Evolutionary conservation across 1,140 invertebrate species (phyloP), one percentile per base, ranked within the genome.

Genomic region (Teleopsis dalmanni): DNA sequence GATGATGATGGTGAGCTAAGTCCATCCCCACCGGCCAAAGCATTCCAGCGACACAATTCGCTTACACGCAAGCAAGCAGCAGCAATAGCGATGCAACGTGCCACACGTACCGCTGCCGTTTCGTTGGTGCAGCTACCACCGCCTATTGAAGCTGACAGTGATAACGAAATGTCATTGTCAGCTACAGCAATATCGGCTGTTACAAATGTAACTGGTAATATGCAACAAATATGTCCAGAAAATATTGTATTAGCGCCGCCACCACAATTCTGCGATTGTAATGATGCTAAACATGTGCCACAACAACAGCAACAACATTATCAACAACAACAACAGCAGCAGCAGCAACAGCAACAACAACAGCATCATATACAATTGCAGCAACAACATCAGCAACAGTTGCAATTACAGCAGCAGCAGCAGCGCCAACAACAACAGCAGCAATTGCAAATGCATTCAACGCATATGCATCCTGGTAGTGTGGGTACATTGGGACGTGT

Each of bases 111-210:
- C 57, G 68, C 75, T 31, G 72, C 75, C 13, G 85, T 88, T 14
- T 86, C 84, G 18, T 70, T 91, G 25, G 84, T 84, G 7, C 84
- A 87, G 60, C 70, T 91, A 34, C 88, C 88, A 33, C 87, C 87
- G 18, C 87, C 87, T 4, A 77, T 88, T 27, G 87, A 90, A 64
- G 84, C 64, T 47, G 84, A 86, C 44, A 74, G 78, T 11, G 83
- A 85, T 44, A 77, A 78, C 29, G 80, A 82, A 51, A 52, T 57
- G 22, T 34, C 51, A 52, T 9, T 35, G 3, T 55, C 55, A 54
- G 56, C 52, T 50, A 26, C 37, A 25, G 44, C 26, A n/a, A 19
- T 22, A 11, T 25, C 23, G 25, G 14, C 22, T 19, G 31, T 27
- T 16, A 14, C 27, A 29, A 22, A 14, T 4, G 14, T 29, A 5